Conservation (phyloP, 2,888 invertebrate species). For the Hydroisotoma schaefferi region DNA sequence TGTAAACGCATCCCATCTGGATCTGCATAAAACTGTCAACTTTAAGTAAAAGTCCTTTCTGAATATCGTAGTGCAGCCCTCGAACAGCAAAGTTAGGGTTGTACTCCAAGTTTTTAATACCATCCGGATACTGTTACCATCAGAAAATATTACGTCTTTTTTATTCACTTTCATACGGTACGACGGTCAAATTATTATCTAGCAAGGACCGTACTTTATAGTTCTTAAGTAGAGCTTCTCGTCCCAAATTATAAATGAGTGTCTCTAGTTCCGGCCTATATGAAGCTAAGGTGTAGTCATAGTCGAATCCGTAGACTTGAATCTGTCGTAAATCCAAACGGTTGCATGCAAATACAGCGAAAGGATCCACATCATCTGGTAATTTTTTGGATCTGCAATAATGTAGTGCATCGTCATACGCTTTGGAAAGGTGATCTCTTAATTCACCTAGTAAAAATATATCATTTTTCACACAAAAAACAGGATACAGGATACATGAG, state of each 20-base stretch:
- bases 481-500: too few species aligned
- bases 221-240: constrained; percentile 78
- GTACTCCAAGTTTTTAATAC: constrained; percentile 73
- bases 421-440: constrained; percentile 42
- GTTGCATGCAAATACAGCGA: constrained; percentile 93
- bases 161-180: background rate
- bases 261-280: constrained; percentile 86
- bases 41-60: constrained; percentile 88
- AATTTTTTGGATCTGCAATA: constrained; percentile 65
- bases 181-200: constrained; percentile 33
- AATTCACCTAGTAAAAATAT: too few species aligned
- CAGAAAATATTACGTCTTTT: constrained; percentile 28
- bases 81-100: constrained; percentile 91
- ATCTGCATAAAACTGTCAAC: constrained; percentile 95
- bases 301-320: constrained; percentile 94
- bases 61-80: constrained; percentile 95
- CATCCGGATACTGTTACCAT: constrained; percentile 76
- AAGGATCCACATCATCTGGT: constrained; percentile 78
- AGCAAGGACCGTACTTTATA: constrained; percentile 66
- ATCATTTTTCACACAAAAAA: too few species aligned
- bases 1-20: constrained; percentile 88
- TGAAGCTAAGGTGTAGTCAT: constrained; percentile 95
- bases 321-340: constrained; percentile 87
- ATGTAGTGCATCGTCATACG: constrained; percentile 44
- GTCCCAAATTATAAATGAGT: constrained; percentile 84